Percentiles rank a stretch among this genome's conserved stretches.
These are phyloP conservation scores for Shinisaurus crocodilurus DNA, from an alignment of 2,113 vertebrate species.

Conservation along the genomic window DNA sequence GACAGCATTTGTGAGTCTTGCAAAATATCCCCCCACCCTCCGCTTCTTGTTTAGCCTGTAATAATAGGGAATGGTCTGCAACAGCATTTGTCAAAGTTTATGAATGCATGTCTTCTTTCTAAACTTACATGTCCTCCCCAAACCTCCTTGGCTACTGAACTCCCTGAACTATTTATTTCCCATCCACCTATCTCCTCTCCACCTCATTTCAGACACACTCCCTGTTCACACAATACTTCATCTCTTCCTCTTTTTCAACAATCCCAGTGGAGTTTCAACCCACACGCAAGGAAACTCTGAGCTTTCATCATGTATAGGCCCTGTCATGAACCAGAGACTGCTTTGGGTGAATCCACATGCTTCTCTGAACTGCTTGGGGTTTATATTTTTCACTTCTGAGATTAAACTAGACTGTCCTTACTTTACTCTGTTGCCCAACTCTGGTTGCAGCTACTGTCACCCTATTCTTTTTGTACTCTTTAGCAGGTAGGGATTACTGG, in stretches of 20 bases:
- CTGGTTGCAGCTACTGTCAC: no score
- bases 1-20: neutral
- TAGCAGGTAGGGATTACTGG: neutral
- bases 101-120: neutral
- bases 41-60: neutral
- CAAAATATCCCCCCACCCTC: neutral
- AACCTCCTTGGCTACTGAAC: neutral
- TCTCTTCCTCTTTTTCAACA: neutral
- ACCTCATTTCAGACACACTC: neutral
- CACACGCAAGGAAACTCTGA: neutral
- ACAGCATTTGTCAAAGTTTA: neutral
- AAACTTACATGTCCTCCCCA: neutral
- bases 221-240: neutral
- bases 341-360: neutral
- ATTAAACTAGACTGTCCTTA: neutral
- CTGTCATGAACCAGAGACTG: neutral
- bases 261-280: neutral
- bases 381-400: neutral
- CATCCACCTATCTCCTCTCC: neutral
- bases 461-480: neutral
- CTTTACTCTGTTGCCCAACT: neutral
- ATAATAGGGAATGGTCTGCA: neutral
- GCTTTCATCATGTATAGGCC: neutral
- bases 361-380: neutral
- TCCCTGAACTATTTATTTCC: neutral